Conservation (phyloP, 2,113 vertebrate genomes). For the Burhinus oedicnemus region DNA sequence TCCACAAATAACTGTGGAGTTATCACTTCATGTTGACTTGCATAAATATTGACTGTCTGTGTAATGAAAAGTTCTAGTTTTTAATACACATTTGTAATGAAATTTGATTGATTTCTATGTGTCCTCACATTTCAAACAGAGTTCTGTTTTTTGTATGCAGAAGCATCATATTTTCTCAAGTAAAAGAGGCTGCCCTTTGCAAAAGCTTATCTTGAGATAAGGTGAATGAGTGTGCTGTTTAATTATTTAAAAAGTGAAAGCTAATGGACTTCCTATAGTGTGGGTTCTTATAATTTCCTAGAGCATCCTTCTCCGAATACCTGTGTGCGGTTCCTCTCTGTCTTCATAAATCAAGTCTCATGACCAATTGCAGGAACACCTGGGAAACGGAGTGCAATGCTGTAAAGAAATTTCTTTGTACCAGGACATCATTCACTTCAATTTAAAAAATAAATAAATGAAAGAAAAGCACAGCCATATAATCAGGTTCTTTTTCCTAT, state of each 20-base stretch:
- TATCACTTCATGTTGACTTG: not conserved
- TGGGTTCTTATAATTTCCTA: not conserved
- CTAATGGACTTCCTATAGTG: slow-evolving; percentile 26
- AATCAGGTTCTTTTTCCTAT: not conserved
- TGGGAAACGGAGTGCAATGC: not conserved
- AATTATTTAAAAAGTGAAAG: slow-evolving; percentile 31
- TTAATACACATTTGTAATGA: not conserved
- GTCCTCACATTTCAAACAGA: not conserved
- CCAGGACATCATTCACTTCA: not conserved
- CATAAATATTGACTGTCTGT: not conserved
- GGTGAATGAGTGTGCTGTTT: not conserved
- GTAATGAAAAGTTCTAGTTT: not conserved
- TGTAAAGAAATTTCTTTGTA: not conserved
- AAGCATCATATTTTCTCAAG: not conserved
- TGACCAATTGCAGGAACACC: not conserved
- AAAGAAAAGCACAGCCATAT: not conserved
- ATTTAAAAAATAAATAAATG: not conserved
- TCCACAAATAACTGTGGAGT: not conserved
- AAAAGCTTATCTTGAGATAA: not conserved
- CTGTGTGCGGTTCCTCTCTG: not conserved
- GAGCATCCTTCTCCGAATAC: not conserved
- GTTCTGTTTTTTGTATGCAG: not conserved
- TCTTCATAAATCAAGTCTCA: not conserved
- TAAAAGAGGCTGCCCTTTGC: not conserved
- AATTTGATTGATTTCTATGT: not conserved